Base-by-base conservation (phyloP, 2,888 invertebrate genomes). In the Unio pictorum region DNA sequence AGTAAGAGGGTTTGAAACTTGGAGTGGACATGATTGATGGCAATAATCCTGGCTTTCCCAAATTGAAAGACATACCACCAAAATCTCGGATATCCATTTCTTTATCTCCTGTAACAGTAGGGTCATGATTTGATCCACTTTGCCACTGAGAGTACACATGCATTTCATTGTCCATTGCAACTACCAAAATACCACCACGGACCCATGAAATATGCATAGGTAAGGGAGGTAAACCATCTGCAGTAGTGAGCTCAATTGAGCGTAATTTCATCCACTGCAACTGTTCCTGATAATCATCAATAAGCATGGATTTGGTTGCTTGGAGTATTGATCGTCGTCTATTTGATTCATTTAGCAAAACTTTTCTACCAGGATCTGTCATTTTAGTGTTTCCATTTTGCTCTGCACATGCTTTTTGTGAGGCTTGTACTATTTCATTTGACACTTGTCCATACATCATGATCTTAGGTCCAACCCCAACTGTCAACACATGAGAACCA, bases 201-300 rank as follows among this genome's bases (percentile, higher is more conserved):
- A 99, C 98, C 99, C 99, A 99, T 3, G 97, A 97, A 84, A 99
- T 95, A 89, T 98, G 97, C 95, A 99, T 99, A 0, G 99, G 99
- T 64, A 99, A 91, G 0, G 99, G 98, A 1, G 98, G 97, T 58
- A 99, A 90, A 0, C 98, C 97, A 87, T 99, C 99, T 0, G 97
- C 98, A 0, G 98, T 97, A 75, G 94, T 94, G 20, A 99, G 89
- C 82, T 96, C 95, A 60, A 98, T 95, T 82, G 96, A 95, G 0
- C 98, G 92, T 56, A 98, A 91, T 82, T 96, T 96, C 97, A 98
- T 97, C 98, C 98, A 98, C 55, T 96, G 93, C 79, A 97, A 96
- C 91, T 97, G 96, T 86, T 97, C 97, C 3, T 95, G 87, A 26
- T 95, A 95, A 81, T 95, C 92, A 0, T 96, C 96, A 57, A 96